Conservation (phyloP, 2,888 invertebrate species). For the Flexamia atlantica region DNA sequence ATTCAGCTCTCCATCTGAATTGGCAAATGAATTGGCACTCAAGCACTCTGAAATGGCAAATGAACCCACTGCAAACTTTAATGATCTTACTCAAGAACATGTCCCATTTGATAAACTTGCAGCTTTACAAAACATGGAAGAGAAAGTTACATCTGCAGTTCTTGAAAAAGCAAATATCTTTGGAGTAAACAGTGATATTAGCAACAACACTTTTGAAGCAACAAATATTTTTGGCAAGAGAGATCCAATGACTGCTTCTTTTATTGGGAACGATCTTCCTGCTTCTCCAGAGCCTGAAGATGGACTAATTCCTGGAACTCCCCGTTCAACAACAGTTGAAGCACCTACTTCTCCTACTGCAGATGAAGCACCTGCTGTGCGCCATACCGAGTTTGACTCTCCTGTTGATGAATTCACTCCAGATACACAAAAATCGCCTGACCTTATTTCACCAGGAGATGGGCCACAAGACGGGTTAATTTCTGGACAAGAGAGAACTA, state of each 20-base stretch:
- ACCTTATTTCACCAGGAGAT: constrained; percentile 42
- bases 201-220: constrained; percentile 43
- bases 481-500: constrained; percentile 47
- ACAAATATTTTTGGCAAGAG: constrained; percentile 28
- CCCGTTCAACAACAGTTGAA: constrained; percentile 62
- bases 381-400: constrained; percentile 45
- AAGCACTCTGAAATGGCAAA: constrained; percentile 13
- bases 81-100: background rate
- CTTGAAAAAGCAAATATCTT: constrained; percentile 34
- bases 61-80: constrained; percentile 5
- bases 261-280: constrained; percentile 13
- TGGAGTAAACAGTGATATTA: constrained; percentile 9
- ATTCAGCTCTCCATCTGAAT: background rate
- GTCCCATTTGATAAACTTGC: constrained; percentile 37
- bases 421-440: constrained; percentile 33
- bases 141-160: constrained; percentile 34
- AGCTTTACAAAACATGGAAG: constrained; percentile 44
- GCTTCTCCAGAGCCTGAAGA: constrained; percentile 51
- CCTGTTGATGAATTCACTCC: constrained; percentile 33
- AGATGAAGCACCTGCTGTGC: constrained; percentile 37
- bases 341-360: constrained; percentile 59
- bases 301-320: constrained; percentile 53
- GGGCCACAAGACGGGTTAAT: constrained; percentile 11
- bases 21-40: too few relatives aligned
- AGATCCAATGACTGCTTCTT: constrained; percentile 52